Base-by-base conservation (phyloP, 2,797 vertebrate species). In the Premnoplex brunnescens region DNA sequence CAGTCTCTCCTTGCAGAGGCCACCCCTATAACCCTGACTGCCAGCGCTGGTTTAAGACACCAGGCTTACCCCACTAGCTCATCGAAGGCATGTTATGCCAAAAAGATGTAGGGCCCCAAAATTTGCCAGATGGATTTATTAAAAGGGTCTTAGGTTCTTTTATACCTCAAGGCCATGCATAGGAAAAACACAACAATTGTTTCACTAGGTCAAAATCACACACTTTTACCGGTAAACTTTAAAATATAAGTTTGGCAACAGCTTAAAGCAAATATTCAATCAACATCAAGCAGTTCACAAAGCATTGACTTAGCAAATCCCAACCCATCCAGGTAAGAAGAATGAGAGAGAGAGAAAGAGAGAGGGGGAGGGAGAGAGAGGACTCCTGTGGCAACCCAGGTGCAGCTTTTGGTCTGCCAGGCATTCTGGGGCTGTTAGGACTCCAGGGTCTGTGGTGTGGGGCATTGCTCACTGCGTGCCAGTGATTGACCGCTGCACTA, bases 1-100 rank as follows among this genome's bases (percentile, higher is more conserved):
- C 41, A 5, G 5, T 16, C 7, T 44, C 22, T 44, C 8, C 16
- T 52, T 34, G 20, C 20, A 39, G 30, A 12, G 28, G 14, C 7
- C 6, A 2, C 7, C 20, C 49, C 37, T 17, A 11, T 16, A 37
- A 20, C 12, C 7, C 22, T 7, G 21, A 1, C 14, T 54, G 24
- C 62, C 54, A 37, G 28, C 0, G 0, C 9, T 2, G 1, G 59
- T 62, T 28, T 41, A 41, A 21, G 59, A 30, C 59, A 14, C 4
- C 59, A 41, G 27, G 59, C 19, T 62, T 21, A 8, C 39, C 39
- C 39, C 28, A 62, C 19, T 41, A 43, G 28, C 28, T 62, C 20
- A 15, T 41, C 9, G 3, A 41, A 62, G 37, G 19, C 9, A 2
- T 30, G 9, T 41, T 41, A 41, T 19, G 17, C 28, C 59, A 41